Evolutionary conservation across 1,140 invertebrate species (phyloP), one percentile per base, ranked within the genome.

Genomic region (Battus philenor): DNA sequence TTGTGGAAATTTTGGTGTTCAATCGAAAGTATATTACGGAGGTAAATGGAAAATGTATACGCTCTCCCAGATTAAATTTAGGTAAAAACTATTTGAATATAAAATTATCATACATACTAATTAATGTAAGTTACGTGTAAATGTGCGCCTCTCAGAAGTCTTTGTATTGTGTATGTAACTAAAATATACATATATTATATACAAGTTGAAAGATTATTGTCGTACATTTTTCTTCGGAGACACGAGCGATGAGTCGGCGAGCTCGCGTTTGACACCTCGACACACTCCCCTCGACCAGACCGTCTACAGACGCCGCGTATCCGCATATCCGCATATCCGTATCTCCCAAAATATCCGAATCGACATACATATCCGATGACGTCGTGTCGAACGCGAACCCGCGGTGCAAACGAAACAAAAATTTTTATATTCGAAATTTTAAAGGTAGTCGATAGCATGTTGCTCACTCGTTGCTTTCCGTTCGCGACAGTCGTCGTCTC

Each of bases 181-280:
- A 66, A 81, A 80, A 77, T 84, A 84, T 84, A 84, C 78, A 84
- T 80, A 82, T 84, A 80, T 82, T 84, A 82, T 84, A 84, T 80
- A 82, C 76, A 84, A 76, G 68, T 78, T 80, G 75, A 71, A 73
- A 63, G 59, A 65, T 51, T 76, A 77, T 71, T 77, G 68, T 81
- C 80, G 65, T 79, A 77, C 72, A 66, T 79, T 77, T 73, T 74
- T 70, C 74, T 76, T 78, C 73, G 47, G 65, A 75, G 70, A 81
- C 76, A 80, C 59, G 59, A 63, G 54, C 58, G 51, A 59, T 64
- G 65, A 65, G 61, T 68, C 71, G 74, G 72, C 32, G 48, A 51
- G 64, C 62, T 36, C 60, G 50, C 38, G 48, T 33, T 80, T 72
- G 69, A 72, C 68, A 73, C 70, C 70, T 74, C 71, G 73, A 62